These are phyloP conservation scores for Nasua narica DNA, from an alignment of 2,797 vertebrate species.

Conservation along the genomic window DNA sequence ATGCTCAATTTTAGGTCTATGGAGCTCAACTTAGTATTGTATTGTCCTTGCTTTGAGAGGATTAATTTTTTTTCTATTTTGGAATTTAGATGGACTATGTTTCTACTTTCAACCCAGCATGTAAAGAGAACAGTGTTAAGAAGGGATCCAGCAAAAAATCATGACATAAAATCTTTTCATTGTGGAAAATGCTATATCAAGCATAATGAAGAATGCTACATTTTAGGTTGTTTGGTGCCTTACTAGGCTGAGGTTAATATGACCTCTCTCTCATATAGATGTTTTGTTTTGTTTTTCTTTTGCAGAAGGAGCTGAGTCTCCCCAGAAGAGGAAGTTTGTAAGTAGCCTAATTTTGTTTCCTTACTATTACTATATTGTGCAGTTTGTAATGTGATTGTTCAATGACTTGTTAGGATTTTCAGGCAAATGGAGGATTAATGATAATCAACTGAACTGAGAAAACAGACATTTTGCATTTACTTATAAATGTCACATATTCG, in stretches of 20 bases:
- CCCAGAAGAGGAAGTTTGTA: slow-evolving; percentile 98
- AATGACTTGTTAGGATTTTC: slow-evolving; percentile 52
- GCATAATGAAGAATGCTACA: not conserved
- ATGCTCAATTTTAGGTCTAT: not conserved
- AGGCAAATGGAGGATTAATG: slow-evolving; percentile 35
- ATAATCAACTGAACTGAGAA: slow-evolving; percentile 28
- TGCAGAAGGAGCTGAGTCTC: slow-evolving; percentile 98
- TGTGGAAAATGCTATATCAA: not conserved
- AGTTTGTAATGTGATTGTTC: slow-evolving; percentile 35
- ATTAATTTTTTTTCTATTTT: not conserved
- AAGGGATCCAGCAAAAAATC: not conserved
- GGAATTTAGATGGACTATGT: slow-evolving; percentile 22
- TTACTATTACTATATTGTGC: not conserved
- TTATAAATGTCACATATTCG: slow-evolving; percentile 49
- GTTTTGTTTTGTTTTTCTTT: slow-evolving; percentile 75
- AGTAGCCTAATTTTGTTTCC: slow-evolving; percentile 85
- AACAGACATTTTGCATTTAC: slow-evolving; percentile 42
- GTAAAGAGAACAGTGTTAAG: not conserved
- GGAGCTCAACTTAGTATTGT: not conserved
- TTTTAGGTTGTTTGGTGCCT: not conserved
- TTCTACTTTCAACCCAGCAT: not conserved
- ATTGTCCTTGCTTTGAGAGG: not conserved
- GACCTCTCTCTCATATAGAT: slow-evolving; percentile 3
- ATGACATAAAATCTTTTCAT: not conserved
- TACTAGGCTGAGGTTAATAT: not conserved